These are phyloP conservation scores for Felis catus DNA, from an alignment of 2,113 vertebrate genomes.

Conservation along the genomic window DNA sequence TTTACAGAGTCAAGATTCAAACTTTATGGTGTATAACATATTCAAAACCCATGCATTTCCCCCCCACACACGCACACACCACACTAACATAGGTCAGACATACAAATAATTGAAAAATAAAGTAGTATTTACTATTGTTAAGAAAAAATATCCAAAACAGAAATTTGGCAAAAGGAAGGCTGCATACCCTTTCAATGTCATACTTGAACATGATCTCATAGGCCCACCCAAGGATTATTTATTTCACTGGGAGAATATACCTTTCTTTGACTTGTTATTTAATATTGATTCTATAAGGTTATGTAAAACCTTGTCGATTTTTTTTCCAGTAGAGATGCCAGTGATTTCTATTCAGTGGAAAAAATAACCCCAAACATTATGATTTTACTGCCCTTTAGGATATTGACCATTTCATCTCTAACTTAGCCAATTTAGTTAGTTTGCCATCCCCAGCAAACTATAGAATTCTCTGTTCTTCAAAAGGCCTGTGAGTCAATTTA, in stretches of 20 bases:
- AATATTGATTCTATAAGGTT: background rate
- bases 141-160: background rate
- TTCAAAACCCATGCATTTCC: background rate
- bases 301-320: background rate
- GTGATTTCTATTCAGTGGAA: background rate
- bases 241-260: background rate
- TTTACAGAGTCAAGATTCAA: background rate
- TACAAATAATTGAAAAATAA: background rate
- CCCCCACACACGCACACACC: fast-evolving
- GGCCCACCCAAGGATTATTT: background rate
- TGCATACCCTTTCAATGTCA: background rate
- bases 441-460: background rate
- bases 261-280: constrained; percentile 16
- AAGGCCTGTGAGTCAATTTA: background rate
- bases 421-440: background rate
- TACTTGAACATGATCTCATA: background rate
- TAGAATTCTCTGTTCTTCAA: background rate
- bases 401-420: background rate
- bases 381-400: background rate
- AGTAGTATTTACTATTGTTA: background rate
- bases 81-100: background rate
- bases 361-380: background rate
- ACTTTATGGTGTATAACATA: background rate
- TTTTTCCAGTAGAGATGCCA: background rate
- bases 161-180: background rate